Evolutionary conservation across 2,888 invertebrate genomes (phyloP).

Genomic region (Ctenicera cuprea): DNA sequence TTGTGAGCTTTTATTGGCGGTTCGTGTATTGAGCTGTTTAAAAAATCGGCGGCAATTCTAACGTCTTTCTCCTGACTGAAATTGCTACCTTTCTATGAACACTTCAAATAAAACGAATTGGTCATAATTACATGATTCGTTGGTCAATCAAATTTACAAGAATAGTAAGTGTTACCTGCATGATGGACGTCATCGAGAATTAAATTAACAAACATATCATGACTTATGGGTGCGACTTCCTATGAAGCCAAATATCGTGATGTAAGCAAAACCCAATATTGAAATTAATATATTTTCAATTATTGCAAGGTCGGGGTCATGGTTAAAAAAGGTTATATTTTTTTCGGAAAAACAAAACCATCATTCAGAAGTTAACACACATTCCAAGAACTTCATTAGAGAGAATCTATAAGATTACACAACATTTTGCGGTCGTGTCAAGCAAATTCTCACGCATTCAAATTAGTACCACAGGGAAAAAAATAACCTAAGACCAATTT

Average conservation of each 20-base stretch:
- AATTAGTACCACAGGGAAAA: neutral
- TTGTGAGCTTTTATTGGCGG: neutral
- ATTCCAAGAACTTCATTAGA: neutral
- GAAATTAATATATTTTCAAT: too few relatives aligned
- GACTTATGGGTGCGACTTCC: neutral
- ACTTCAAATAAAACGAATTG: too few relatives aligned
- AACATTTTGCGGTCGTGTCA: neutral
- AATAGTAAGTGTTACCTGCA: neutral
- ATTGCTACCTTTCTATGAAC: too few relatives aligned
- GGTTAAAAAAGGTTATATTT: neutral
- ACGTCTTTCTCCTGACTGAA: neutral
- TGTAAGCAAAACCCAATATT: neutral
- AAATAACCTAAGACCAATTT: neutral
- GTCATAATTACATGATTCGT: too few relatives aligned
- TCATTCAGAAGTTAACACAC: neutral
- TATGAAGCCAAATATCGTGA: neutral
- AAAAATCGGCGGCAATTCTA: neutral
- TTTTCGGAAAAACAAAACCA: neutral
- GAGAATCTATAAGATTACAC: neutral
- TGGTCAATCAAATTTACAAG: neutral
- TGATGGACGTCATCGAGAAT: neutral
- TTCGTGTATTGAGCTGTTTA: neutral
- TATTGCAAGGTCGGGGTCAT: neutral
- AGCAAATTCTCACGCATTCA: neutral
- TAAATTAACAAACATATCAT: constrained; percentile 4